These are phyloP conservation scores for Villa cingulata DNA, from an alignment of 2,888 invertebrate genomes.

Conservation along the genomic window DNA sequence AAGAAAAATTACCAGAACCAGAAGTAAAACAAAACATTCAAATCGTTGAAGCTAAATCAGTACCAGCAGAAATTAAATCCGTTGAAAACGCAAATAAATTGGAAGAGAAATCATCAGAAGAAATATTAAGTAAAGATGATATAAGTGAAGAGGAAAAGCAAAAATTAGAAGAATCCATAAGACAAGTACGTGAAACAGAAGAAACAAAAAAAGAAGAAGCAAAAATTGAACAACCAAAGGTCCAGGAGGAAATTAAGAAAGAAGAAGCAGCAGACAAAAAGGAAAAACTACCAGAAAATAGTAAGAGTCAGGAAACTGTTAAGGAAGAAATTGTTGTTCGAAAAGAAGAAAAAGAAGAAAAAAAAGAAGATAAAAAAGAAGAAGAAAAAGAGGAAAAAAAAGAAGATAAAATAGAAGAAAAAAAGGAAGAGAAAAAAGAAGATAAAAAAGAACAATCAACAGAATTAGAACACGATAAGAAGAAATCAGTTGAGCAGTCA, in stretches of 20 bases:
- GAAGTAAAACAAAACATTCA: conserved; percentile 16
- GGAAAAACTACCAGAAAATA: conserved; percentile 20
- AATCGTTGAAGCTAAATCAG: conserved; percentile 15
- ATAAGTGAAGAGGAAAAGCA: conserved; percentile 18
- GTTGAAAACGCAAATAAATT: conserved; percentile 9
- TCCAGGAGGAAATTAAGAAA: conserved; percentile 8
- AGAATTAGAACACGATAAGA: conserved; percentile 20
- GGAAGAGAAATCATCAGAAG: conserved; percentile 6
- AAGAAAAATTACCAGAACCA: conserved; percentile 14
- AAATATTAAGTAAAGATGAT: background rate
- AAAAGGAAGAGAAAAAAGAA: background rate
- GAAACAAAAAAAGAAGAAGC: conserved; percentile 24
- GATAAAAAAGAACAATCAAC: conserved; percentile 16
- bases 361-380: conserved; percentile 14
- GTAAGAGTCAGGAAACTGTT: too few species aligned
- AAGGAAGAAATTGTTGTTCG: conserved; percentile 9
- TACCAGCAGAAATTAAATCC: conserved; percentile 6
- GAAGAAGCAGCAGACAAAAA: conserved; percentile 20
- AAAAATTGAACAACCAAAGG: conserved; percentile 8
- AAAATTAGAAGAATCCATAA: conserved; percentile 20
- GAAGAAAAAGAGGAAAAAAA: conserved; percentile 19
- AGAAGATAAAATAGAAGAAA: conserved; percentile 29
- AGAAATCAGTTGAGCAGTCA: conserved; percentile 15
- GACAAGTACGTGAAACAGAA: conserved; percentile 21
- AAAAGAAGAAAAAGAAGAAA: background rate